Evolutionary conservation across 2,113 vertebrate genomes (phyloP), one percentile per base, ranked within the genome.

Genomic region (Pelecanus crispus): DNA sequence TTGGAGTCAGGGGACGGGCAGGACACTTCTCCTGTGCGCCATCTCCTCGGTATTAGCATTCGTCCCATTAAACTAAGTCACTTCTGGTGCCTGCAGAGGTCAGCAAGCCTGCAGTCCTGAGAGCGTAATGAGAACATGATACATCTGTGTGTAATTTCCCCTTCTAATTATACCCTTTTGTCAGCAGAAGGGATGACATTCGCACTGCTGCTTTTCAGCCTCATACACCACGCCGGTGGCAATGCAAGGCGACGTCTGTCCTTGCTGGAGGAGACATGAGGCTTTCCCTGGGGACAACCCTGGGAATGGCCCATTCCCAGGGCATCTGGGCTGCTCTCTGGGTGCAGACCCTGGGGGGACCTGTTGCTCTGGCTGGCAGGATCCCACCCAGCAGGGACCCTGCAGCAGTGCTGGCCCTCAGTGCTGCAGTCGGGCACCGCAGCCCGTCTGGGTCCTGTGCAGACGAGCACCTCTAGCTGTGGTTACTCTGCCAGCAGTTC

Each of bases 261-360:
- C 68, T 47, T 19, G 21, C 50, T 9, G 4, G 21, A 58, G 31
- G 44, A 58, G 26, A 50, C 28, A 13, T 0, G 42, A 85, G 49
- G 36, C n/a, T 86, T 45, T 28, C 56, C 77, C 63, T 22, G 71
- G 56, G 77, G 56, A 70, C 21, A 19, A 10, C 44, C 32, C 53
- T 0, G 1, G 62, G 47, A 40, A 31, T 1, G 2, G 29, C 31
- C 40, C 29, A 26, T 78, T 13, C 40, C 56, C 38, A 32, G 31
- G 31, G 40, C 0, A 0, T 26, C 49, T 5, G 20, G 47, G 34
- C 55, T 31, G 26, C 47, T 34, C 34, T 10, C 9, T 0, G 4
- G 55, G 36, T 4, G 44, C 59, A 74, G 68, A 58, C 44, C 22
- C 11, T 2, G 14, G 32, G 40, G 19, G 31, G 7, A 52, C 28